These are phyloP conservation scores for Mus minutoides DNA, from an alignment of 2,797 vertebrate genomes.

Conservation along the genomic window DNA sequence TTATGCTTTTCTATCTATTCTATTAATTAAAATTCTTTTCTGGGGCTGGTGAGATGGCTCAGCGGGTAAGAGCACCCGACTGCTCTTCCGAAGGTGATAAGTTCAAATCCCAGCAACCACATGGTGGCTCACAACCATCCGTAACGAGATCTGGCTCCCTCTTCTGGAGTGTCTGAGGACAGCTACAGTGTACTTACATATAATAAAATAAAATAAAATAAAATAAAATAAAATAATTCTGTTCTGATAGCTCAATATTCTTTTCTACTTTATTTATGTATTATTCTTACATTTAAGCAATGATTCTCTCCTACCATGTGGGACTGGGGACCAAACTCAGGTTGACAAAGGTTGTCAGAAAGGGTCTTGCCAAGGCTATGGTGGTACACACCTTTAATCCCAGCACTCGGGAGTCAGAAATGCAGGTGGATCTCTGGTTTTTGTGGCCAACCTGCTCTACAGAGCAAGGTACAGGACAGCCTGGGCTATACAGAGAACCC, in stretches of 20 bases:
- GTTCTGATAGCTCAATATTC: neutral
- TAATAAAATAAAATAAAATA: no score
- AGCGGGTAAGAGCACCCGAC: no score
- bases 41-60: no score
- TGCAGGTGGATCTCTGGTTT: neutral
- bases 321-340: neutral
- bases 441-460: neutral
- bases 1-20: neutral
- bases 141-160: no score
- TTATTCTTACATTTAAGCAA: neutral
- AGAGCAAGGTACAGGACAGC: neutral
- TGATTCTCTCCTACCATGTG: neutral
- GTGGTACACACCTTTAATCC: neutral
- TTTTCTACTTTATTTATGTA: neutral
- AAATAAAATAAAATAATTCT: no score
- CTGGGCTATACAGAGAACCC: neutral
- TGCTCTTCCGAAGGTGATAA: no score
- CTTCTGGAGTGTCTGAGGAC: no score
- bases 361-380: neutral
- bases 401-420: neutral
- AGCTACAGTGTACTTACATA: no score
- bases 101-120: no score
- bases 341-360: neutral
- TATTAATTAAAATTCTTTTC: neutral
- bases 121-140: no score